Conservation (phyloP, 2,888 invertebrate species). For the Agrenia bidenticulata region DNA sequence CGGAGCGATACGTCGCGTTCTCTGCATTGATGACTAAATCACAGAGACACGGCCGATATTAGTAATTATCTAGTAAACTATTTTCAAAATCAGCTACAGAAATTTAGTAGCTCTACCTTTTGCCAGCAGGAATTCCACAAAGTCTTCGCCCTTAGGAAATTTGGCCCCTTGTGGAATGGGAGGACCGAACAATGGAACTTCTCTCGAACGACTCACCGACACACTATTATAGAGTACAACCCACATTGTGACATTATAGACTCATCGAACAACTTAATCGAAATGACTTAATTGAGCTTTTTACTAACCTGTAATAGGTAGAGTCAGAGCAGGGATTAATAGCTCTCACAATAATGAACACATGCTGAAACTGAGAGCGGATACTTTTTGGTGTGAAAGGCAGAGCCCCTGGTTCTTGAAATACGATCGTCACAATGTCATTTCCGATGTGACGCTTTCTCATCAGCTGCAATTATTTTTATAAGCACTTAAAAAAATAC, state of each 20-base stretch:
- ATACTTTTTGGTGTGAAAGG: constrained; percentile 93
- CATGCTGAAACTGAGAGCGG: constrained; percentile 96
- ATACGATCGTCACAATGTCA: constrained; percentile 96
- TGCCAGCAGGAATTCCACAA: constrained; percentile 90
- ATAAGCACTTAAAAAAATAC: not conserved
- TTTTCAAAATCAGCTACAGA: too few relatives aligned
- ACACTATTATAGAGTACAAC: constrained; percentile 55
- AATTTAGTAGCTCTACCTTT: too few relatives aligned
- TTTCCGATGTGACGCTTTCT: constrained; percentile 96
- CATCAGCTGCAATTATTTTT: constrained; percentile 63
- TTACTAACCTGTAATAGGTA: constrained; percentile 74
- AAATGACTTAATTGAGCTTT: too few relatives aligned
- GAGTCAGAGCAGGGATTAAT: constrained; percentile 88
- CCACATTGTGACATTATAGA: not conserved
- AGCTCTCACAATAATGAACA: constrained; percentile 87
- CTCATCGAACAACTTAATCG: too few relatives aligned
- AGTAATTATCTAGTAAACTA: too few relatives aligned
- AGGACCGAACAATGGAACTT: constrained; percentile 95
- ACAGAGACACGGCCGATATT: too few relatives aligned
- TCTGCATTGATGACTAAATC: constrained; percentile 89
- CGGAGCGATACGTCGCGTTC: constrained; percentile 92
- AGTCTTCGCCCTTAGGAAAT: constrained; percentile 86
- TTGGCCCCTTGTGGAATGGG: constrained; percentile 83
- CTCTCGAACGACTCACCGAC: constrained; percentile 76
- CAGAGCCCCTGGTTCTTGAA: constrained; percentile 86